Evolutionary conservation across 2,113 vertebrate genomes (phyloP), one percentile per base, ranked within the genome.

Genomic region (Papio anubis): DNA sequence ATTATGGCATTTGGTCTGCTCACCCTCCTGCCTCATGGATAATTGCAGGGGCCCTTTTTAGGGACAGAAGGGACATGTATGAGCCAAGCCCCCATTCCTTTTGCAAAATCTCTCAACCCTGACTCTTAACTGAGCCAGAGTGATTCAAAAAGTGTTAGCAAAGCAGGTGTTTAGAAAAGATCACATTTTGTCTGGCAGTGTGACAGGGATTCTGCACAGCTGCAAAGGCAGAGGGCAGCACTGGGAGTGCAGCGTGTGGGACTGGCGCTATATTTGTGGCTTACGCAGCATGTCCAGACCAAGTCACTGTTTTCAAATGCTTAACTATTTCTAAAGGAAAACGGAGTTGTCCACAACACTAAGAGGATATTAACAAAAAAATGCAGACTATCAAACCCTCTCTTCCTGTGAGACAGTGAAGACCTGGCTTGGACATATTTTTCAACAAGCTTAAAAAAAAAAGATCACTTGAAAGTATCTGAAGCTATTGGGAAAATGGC

Each of bases 171-270:
- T 97, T 20, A 90, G 96, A 38, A 90, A 78, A 94, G 78, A 81
- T 81, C 14, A 92, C 93, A 97, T 95, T 98, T 59, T 97, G 96
- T 97, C 96, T 98, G 97, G 97, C 95, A 79, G 73, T 83, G 90
- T 95, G 96, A 80, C 27, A 4, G 90, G 57, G 96, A 66, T 38
- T 85, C 75, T 52, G 40, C 20, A 75, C 87, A 72, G 90, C 85
- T 92, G 95, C 40, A 91, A 73, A 85, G 66, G 88, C 12, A 7
- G 66, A 64, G 94, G 89, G 48, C 95, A 48, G 96, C 0, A 43
- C 16, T 75, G 45, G 66, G 25, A 16, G 45, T 43, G 2, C 0
- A n/a, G 92, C 52, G 0, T 5, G n/a, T 16, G 27, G 30, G 35
- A 66, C 76, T 10, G 82, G 88, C 38, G 32, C n/a, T 6, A 40